Evolutionary conservation across 1,140 invertebrate species (phyloP).

Genomic region (Proctacanthus coquilletti): DNA sequence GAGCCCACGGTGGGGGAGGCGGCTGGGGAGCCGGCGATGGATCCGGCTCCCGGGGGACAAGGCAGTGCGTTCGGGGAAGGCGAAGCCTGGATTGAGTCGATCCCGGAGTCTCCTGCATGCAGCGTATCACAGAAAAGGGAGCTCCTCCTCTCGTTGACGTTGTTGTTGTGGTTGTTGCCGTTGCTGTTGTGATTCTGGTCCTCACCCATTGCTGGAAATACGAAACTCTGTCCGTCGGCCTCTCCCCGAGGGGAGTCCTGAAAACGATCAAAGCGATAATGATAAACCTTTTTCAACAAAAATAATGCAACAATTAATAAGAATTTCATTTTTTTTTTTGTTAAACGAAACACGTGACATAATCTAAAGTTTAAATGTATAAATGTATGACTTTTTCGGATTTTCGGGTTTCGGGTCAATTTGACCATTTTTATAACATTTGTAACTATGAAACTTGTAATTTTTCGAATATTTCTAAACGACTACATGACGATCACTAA

Average conservation of each 20-base stretch:
- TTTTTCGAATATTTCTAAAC: no score
- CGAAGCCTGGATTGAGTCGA: conserved; percentile 52
- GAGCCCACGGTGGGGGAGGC: conserved; percentile 29
- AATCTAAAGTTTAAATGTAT: no score
- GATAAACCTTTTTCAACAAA: no score
- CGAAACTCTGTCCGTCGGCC: conserved; percentile 48
- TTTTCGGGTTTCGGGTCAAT: no score
- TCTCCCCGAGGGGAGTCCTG: conserved; percentile 51
- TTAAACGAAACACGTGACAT: no score
- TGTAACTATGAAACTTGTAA: no score
- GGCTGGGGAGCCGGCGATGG: conserved; percentile 26
- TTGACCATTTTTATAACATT: no score
- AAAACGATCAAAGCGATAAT: conserved; percentile 7
- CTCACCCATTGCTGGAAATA: conserved; percentile 40
- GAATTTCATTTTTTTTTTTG: no score
- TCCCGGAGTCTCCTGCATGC: conserved; percentile 39
- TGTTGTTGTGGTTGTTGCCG: conserved; percentile 17
- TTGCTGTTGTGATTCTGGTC: conserved; percentile 30
- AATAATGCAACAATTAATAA: no score
- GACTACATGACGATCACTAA: no score
- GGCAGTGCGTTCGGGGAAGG: conserved; percentile 39
- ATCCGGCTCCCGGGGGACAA: conserved; percentile 25
- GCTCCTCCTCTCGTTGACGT: conserved; percentile 15
- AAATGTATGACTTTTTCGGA: neutral
- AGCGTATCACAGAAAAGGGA: conserved; percentile 29